Conservation (phyloP, 2,113 vertebrate species). For the Pristiophorus japonicus region DNA sequence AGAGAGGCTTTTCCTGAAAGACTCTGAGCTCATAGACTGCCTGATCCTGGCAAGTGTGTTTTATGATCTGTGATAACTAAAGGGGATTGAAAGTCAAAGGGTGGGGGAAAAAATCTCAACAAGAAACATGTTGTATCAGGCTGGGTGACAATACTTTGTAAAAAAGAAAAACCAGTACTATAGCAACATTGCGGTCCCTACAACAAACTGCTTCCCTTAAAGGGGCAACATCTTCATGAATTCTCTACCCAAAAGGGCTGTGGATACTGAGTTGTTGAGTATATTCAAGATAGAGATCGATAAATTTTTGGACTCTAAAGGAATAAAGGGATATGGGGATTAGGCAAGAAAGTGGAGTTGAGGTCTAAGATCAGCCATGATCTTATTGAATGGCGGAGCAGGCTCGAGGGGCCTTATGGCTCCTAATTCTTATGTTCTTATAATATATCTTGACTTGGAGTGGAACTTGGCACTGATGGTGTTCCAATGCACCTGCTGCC, state of each 20-base stretch:
- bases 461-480: not conserved
- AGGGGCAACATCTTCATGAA: not conserved
- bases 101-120: constrained; percentile 1
- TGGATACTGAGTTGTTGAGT: no score
- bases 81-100: not conserved
- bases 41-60: not conserved
- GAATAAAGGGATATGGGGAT: no score
- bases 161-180: not conserved
- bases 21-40: constrained; percentile 1
- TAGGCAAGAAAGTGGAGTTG: no score
- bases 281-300: no score
- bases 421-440: no score
- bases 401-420: no score
- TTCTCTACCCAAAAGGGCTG: no score
- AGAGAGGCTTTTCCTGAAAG: not conserved
- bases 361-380: no score
- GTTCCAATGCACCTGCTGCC: not conserved
- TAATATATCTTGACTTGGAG: not conserved
- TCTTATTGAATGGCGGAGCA: no score
- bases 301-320: no score
- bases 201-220: not conserved
- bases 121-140: constrained; percentile 4
- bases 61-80: constrained; percentile 27
- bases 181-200: not conserved
- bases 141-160: not conserved